phyloP scores from a whole-genome alignment of 2,888 invertebrate genomes.

The Epinotia nisella region DNA sequence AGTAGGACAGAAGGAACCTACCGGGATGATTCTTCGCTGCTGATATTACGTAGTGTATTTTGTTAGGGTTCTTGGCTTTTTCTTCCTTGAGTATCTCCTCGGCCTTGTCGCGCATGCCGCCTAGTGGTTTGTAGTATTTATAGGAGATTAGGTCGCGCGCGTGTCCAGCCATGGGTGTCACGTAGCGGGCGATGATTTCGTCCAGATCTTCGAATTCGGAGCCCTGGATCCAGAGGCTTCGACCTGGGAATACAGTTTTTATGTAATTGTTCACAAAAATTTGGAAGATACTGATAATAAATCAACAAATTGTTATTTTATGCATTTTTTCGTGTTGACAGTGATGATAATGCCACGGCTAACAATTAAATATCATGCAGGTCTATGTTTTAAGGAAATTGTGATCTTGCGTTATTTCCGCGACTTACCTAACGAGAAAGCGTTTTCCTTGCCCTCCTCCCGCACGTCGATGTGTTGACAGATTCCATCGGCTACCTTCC shows the following conservation, averaged over 20 bases:
- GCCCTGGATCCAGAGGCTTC: constrained; percentile 92
- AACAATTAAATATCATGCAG: too few species aligned
- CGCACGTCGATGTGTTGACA: constrained; percentile 98
- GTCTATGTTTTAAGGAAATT: background rate
- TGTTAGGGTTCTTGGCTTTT: constrained; percentile 93
- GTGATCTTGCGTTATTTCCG: too few species aligned
- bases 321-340: background rate
- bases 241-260: constrained; percentile 60
- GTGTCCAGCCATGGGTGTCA: constrained; percentile 98
- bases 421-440: constrained; percentile 94
- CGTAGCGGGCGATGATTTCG: constrained; percentile 98
- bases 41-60: constrained; percentile 95
- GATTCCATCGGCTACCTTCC: constrained; percentile 98
- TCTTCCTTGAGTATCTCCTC: constrained; percentile 95
- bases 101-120: constrained; percentile 93
- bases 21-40: constrained; percentile 95
- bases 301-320: too few species aligned
- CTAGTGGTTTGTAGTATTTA: constrained; percentile 93
- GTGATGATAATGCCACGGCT: too few species aligned
- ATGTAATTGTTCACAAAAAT: background rate
- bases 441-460: constrained; percentile 98
- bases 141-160: constrained; percentile 96
- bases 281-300: background rate
- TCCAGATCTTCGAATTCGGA: constrained; percentile 99
- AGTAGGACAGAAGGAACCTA: constrained; percentile 96